phyloP scores from a whole-genome alignment of 2,113 vertebrate species.

The Apus apus region DNA sequence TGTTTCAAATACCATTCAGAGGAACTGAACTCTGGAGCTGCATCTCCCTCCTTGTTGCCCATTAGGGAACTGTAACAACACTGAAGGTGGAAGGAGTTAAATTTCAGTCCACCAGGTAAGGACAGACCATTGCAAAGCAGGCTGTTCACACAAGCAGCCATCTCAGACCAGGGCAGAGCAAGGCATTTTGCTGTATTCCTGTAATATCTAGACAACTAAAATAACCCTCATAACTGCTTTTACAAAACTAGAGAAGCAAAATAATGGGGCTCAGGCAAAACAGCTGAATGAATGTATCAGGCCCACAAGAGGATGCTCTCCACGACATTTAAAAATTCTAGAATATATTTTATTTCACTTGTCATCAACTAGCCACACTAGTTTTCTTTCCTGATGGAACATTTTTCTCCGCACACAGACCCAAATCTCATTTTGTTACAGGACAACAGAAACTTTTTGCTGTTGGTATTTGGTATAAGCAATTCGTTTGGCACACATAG shows the following conservation, averaged over 20 bases:
- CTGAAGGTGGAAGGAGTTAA: neutral
- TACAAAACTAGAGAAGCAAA: neutral
- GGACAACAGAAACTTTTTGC: neutral
- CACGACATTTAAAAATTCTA: neutral
- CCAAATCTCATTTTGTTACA: rapidly evolving
- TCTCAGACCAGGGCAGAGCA: neutral
- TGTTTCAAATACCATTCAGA: neutral
- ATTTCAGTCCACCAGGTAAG: neutral
- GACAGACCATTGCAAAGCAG: neutral
- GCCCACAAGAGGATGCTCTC: neutral
- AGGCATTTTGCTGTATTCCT: neutral
- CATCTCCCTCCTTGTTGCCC: neutral
- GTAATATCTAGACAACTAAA: neutral
- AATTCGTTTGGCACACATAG: neutral
- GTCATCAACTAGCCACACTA: neutral
- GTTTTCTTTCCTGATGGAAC: neutral
- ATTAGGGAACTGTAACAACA: neutral
- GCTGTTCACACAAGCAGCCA: neutral
- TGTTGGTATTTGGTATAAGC: neutral
- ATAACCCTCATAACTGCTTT: neutral
- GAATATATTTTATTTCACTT: neutral
- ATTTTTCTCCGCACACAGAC: neutral
- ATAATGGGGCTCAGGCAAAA: neutral
- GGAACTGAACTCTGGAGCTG: neutral
- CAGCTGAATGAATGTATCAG: neutral